Evolutionary conservation across 2,797 vertebrate genomes (phyloP), one percentile per base, ranked within the genome.

Genomic region (Argentina silus): DNA sequence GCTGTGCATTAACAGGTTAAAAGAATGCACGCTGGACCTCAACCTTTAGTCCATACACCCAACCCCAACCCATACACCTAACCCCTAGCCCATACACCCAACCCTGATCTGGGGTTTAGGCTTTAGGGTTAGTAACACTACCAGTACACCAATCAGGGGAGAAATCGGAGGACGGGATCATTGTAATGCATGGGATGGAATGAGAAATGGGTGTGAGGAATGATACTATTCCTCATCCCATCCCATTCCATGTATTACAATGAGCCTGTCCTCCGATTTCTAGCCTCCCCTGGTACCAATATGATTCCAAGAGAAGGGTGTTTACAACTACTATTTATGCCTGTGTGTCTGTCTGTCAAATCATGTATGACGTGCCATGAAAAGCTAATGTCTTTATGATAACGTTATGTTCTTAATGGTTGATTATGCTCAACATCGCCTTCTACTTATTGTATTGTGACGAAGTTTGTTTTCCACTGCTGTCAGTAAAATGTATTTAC

Each of bases 401-500:
- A 67, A 21, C 27, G 21, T 50, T 27, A 7, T 66, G 21, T 51
- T 15, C 23, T n/a, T 15, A 45, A 8, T 67, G 19, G 19, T 5
- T 50, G 21, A 51, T 67, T 48, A n/a, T 51, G 15, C 15, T 64
- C 42, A 44, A 36, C 42, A 12, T 64, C 10, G 21, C 47, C 47
- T 51, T 51, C 12, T 67, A 14, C n/a, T 10, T 50, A 67, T 47
- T 50, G 19, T 36, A n/a, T 62, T 9, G 15, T 64, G 15, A 9
- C n/a, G 15, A 7, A 15, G 7, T 19, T 50, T 50, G 50, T 23
- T 23, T 14, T 50, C 7, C 65, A 67, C 23, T 36, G 23, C 45
- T 67, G 64, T 23, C 47, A 48, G 17, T 57, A 10, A 67, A n/a
- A 36, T 67, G 47, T 51, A 67, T 67, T 36, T 50, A 63, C 45